Evolutionary conservation across 2,888 invertebrate genomes (phyloP), one percentile per base, ranked within the genome.

Genomic region (Anorthoa munda): DNA sequence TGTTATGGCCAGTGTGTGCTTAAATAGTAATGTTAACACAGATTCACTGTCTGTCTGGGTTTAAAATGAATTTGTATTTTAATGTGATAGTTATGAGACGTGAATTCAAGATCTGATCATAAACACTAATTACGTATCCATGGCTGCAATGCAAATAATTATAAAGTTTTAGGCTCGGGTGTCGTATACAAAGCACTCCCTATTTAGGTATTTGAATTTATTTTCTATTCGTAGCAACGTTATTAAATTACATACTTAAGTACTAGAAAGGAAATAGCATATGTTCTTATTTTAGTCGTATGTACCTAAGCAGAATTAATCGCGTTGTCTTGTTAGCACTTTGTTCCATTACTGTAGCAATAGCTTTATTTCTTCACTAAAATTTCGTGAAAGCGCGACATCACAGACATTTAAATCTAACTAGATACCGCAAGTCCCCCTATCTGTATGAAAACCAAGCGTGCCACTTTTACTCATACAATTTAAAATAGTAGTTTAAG

Each of bases 181-280:
- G 87, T 86, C 88, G 68, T 88, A 80, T 87, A 87, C 12, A 60
- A 75, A 87, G 88, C 66, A 81, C 86, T 87, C 83, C 79, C 66
- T 51, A 61, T 58, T 48, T 80, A 81, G 63, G 53, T 74, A 75
- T 72, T 79, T 63, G 69, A 79, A 77, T 67, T 72, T 66, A 72
- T 66, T 82, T 78, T 64, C 81, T 68, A 58, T 65, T 63, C 64
- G 48, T 73, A 74, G 73, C 66, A 61, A 70, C 31, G 39, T 66
- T 74, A 48, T 82, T 39, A 39, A 39, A 39, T 39, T 68, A 75
- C 70, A 66, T 65, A 51, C 65, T 63, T 72, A 39, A 39, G 39
- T 39, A 21, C 15, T 82, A 67, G 58, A 59, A 48, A 70, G 39
- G n/a, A 17, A 58, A 75, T 68, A 26, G 48, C 46, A 59, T 56